Base-by-base conservation (phyloP, 1,140 invertebrate species). In the Micrasema longulum region DNA sequence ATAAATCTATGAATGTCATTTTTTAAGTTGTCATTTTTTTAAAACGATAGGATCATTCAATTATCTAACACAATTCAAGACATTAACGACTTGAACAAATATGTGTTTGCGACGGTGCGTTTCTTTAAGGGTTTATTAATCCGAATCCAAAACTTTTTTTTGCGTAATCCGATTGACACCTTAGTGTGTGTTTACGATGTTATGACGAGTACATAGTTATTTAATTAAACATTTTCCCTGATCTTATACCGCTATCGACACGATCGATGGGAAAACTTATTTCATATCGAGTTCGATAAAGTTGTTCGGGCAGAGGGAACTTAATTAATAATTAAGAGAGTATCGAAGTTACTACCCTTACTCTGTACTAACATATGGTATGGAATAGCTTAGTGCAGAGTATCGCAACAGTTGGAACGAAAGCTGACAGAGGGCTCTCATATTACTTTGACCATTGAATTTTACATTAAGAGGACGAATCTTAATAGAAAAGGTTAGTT, bases 261-360 rank as follows among this genome's bases (percentile, higher is more conserved):
- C 20, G 41, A 60, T 60, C 55, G 35, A 60, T 60, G 35, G 31
- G 5, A 20, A 55, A 68, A 68, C 50, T 68, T 68, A 68, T 68
- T 68, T 68, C 65, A 68, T 68, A 55, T 68, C 48, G 43, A 55
- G 50, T 68, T 68, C 50, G 16, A 43, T 55, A 26, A 53, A 68
- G 65, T 41, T 41, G 36, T 68, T 53, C 35, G 31, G 50, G 63
- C 47, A 55, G 16, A 68, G 65, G 26, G 52, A 68, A 52, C 65
- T 68, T 55, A 68, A 68, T 68, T 55, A 68, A 55, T 68, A 68
- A 68, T 68, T 68, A 67, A 67, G 41, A 64, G 62, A 48, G 62
- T 26, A 64, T 47, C 62, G 41, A 22, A 31, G 62, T 16, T 20
- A 31, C 18, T 41, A 38, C 55, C 35, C 35, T 35, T 31, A 4